Percentiles rank a stretch among this genome's conserved stretches.
Evolutionary conservation across 2,888 invertebrate genomes (phyloP).

Genomic region (Podabrus alpinus): DNA sequence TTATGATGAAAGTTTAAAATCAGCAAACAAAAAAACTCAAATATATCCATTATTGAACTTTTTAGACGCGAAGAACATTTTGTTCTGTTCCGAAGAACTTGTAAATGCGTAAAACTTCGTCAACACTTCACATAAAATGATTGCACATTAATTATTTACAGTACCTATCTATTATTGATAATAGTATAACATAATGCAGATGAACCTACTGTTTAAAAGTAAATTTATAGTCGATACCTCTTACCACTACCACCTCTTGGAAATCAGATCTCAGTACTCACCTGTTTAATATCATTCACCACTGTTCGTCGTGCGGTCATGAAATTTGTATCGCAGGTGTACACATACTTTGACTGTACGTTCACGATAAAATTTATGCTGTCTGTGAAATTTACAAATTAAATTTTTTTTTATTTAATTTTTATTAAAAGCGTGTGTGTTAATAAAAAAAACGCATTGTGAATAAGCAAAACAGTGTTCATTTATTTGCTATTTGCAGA

Average conservation of each 20-base stretch:
- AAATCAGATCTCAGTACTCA: constrained; percentile 40
- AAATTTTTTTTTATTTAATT: not conserved
- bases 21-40: no score
- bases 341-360: constrained; percentile 15
- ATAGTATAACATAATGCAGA: not conserved
- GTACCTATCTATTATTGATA: not conserved
- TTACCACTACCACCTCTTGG: constrained; percentile 39
- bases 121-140: not conserved
- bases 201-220: not conserved
- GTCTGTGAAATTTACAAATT: not conserved
- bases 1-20: no score
- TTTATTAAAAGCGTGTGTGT: not conserved
- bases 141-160: not conserved
- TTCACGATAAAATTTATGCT: not conserved
- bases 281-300: constrained; percentile 37
- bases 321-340: constrained; percentile 31
- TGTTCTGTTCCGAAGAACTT: no score
- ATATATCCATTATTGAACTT: no score
- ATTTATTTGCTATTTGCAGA: not conserved
- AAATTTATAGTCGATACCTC: constrained; percentile 37
- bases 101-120: not conserved
- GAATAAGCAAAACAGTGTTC: not conserved
- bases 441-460: not conserved
- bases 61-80: no score
- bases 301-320: constrained; percentile 30